These are phyloP conservation scores for Diaphora mendica DNA, from an alignment of 2,888 invertebrate genomes.

Conservation along the genomic window DNA sequence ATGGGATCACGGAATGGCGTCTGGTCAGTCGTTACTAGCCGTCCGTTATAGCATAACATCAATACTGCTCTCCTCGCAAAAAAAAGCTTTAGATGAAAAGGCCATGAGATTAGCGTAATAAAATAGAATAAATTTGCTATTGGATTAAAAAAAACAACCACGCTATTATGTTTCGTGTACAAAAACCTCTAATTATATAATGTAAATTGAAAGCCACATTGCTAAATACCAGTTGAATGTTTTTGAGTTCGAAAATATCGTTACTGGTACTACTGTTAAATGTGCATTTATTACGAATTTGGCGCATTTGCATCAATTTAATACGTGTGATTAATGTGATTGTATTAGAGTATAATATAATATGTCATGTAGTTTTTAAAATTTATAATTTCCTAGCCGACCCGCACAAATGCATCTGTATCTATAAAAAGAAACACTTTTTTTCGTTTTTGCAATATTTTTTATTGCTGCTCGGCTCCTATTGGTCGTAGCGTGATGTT, in stretches of 20 bases:
- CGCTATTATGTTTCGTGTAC: neutral
- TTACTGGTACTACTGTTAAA: neutral
- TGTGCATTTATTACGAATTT: too few species aligned
- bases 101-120: constrained; percentile 29
- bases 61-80: constrained; percentile 44
- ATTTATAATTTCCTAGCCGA: too few species aligned
- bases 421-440: too few species aligned
- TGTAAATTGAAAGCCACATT: neutral
- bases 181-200: neutral
- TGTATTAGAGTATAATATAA: too few species aligned
- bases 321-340: too few species aligned
- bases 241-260: neutral
- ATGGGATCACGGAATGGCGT: constrained; percentile 49
- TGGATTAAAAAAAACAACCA: neutral
- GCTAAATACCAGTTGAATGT: neutral
- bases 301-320: neutral
- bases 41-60: constrained; percentile 48
- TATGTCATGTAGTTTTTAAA: too few species aligned
- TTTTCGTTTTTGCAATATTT: too few species aligned
- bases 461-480: too few species aligned
- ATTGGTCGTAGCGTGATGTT: too few species aligned
- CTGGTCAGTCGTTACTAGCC: constrained; percentile 49
- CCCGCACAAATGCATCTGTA: too few species aligned
- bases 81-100: constrained; percentile 36
- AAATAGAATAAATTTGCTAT: constrained; percentile 10